Base-by-base conservation (phyloP, 2,888 invertebrate genomes). In the Pogonocherus hispidulus region DNA sequence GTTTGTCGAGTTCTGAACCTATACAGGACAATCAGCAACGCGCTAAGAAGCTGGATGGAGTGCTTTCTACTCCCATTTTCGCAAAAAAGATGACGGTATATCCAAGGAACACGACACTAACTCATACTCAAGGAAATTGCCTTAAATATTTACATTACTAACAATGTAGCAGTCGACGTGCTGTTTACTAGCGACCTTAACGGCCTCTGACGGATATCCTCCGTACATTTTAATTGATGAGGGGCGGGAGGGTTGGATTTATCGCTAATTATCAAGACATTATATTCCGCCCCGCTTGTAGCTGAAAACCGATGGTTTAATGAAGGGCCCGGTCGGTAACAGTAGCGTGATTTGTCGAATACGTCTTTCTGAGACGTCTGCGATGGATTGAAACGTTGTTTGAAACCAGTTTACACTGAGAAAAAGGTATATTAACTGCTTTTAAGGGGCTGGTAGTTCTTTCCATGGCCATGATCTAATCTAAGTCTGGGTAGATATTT, bases 201-300 rank as follows among this genome's bases (percentile, higher is more conserved):
- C 62, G 20, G 22, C 46, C 49, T 1, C 23, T 41, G 14, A 20
- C 62, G 51, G 62, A 51, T 16, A 22, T 70, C 70, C 64, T 47
- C 62, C 59, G 47, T 65, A 69, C 57, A 69, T 70, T 52, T 69
- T 67, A 74, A 76, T 74, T 72, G 75, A 71, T 69, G 67, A 68
- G 60, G 59, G 73, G 67, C 67, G 60, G 57, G 73, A 68, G 60
- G 62, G 72, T 71, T 66, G 68, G 73, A 74, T 76, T 71, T 70
- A 76, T 72, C 73, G 68, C 69, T 73, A 76, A 75, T 78, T 78
- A 76, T 70, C 74, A 72, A 70, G 73, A 71, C 71, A 71, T 75
- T 76, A 73, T 5, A 6, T 72, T 67, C 73, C 67, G 66, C 46
- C 44, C 62, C 62, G 11, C 35, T n/a, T 20, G 20, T 44, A 16